Evolutionary conservation across 30 jellyfish, hydroid and myxozoan species (phyloP).

Genomic region (Hydractinia echinata): DNA sequence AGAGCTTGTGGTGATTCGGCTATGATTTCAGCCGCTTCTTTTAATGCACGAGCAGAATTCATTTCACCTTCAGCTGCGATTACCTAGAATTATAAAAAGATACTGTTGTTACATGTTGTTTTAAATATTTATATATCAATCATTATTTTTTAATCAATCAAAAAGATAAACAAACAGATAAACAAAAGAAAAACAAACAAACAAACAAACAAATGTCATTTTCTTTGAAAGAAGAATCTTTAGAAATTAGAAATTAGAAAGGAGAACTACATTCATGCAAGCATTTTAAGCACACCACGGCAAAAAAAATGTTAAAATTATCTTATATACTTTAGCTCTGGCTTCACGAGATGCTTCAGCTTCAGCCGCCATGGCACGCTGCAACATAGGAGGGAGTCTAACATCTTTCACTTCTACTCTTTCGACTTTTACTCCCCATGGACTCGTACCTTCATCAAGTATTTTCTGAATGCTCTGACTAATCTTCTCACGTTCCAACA

Average conservation of each 20-base stretch:
- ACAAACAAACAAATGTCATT: too few species aligned
- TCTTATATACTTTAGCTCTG: constrained; percentile 70
- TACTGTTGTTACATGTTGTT: background rate
- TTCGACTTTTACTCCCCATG: constrained; percentile 96
- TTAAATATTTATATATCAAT: too few species aligned
- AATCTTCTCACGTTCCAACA: constrained; percentile 70
- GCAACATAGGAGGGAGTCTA: constrained; percentile 80
- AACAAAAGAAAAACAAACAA: too few species aligned
- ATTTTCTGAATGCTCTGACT: constrained; percentile 53
- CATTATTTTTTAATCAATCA: too few species aligned
- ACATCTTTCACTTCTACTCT: constrained; percentile 77
- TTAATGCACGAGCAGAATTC: constrained; percentile 99
- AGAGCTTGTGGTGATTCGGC: constrained; percentile 85
- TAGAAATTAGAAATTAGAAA: too few species aligned
- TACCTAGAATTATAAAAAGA: constrained; percentile 43
- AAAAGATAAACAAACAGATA: too few species aligned
- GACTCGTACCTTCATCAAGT: constrained; percentile 77
- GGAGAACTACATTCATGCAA: too few species aligned
- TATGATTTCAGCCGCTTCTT: constrained; percentile 93
- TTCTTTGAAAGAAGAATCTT: too few species aligned
- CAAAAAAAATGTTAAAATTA: too few species aligned
- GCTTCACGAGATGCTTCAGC: constrained; percentile 99
- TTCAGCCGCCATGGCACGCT: constrained; percentile 98
- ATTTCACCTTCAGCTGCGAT: constrained; percentile 98
- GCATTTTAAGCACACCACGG: too few species aligned